Evolutionary conservation across 2,888 invertebrate genomes (phyloP).

Genomic region (Strigamia transsilvanica): DNA sequence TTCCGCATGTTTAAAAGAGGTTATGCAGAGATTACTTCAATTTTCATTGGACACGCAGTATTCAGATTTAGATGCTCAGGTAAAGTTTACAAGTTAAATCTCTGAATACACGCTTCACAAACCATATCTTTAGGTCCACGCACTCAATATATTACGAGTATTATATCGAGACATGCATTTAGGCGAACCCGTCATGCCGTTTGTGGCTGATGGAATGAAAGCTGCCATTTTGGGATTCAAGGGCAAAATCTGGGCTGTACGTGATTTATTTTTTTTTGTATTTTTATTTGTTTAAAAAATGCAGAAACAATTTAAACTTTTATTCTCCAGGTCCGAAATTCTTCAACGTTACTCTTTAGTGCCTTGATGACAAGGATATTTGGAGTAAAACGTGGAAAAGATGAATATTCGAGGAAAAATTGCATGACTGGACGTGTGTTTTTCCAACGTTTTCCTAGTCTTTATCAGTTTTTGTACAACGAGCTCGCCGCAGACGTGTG

Average conservation of each 20-base stretch:
- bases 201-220: constrained; percentile 75
- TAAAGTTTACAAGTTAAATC: constrained; percentile 51
- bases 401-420: constrained; percentile 65
- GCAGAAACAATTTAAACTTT: neutral
- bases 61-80: constrained; percentile 53
- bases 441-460: constrained; percentile 75
- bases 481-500: constrained; percentile 62
- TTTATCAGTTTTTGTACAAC: constrained; percentile 70
- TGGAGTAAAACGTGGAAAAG: constrained; percentile 74
- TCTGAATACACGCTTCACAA: neutral
- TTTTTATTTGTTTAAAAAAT: too few species aligned
- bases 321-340: constrained; percentile 71
- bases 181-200: constrained; percentile 75
- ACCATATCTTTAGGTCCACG: constrained; percentile 69
- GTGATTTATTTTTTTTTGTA: constrained; percentile 59
- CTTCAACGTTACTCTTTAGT: constrained; percentile 83
- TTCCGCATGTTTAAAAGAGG: constrained; percentile 70
- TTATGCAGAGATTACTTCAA: constrained; percentile 69
- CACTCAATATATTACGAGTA: constrained; percentile 85
- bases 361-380: constrained; percentile 85
- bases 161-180: constrained; percentile 80
- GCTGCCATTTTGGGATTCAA: constrained; percentile 79
- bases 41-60: constrained; percentile 62
- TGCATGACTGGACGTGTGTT: constrained; percentile 73
- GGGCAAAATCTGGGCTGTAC: constrained; percentile 79